These are phyloP conservation scores for Luidia sarsii DNA, from an alignment of 53 echinoderm and acorn worm species.

Conservation along the genomic window DNA sequence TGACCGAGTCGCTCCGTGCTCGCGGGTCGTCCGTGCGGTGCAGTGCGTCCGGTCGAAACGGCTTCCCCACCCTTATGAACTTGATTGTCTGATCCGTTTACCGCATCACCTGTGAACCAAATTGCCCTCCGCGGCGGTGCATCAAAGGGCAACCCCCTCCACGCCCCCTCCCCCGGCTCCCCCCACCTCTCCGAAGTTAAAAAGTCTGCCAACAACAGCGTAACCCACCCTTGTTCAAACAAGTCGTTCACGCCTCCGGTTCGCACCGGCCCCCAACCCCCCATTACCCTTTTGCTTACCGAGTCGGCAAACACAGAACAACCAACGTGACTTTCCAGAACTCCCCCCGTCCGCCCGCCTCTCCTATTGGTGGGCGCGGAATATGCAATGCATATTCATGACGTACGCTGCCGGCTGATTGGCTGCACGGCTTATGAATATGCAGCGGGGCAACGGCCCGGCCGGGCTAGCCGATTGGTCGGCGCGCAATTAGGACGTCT, in stretches of 20 bases:
- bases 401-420: too few relatives aligned
- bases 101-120: neutral
- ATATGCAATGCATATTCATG: too few relatives aligned
- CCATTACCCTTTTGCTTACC: too few relatives aligned
- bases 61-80: slow-evolving; percentile 30
- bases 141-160: slow-evolving; percentile 10
- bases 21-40: too few relatives aligned
- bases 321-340: too few relatives aligned
- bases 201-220: slow-evolving; percentile 43
- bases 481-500: slow-evolving; percentile 44
- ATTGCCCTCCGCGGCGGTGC: neutral
- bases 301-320: slow-evolving; percentile 6
- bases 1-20: too few relatives aligned
- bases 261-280: too few relatives aligned
- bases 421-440: neutral
- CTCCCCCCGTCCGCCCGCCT: too few relatives aligned
- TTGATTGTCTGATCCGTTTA: slow-evolving; percentile 31
- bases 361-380: too few relatives aligned
- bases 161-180: too few relatives aligned
- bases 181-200: slow-evolving; percentile 14
- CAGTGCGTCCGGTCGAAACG: too few relatives aligned
- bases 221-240: slow-evolving; percentile 32
- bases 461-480: slow-evolving; percentile 22
- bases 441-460: neutral
- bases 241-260: too few relatives aligned